Conservation (phyloP, 2,113 vertebrate species). For the Pangasianodon hypophthalmus region DNA sequence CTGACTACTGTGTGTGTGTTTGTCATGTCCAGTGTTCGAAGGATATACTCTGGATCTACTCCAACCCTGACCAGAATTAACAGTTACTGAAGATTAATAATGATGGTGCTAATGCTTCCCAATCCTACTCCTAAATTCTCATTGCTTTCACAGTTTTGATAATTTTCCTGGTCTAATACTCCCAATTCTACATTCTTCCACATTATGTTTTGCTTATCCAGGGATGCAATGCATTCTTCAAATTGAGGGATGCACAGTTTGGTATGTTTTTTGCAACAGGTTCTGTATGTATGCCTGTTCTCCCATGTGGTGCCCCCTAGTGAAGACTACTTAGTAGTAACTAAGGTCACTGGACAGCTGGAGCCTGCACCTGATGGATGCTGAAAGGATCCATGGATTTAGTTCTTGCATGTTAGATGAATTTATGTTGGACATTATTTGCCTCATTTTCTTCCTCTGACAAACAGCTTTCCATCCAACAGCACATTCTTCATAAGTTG, state of each 20-base stretch:
- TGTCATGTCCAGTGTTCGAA: not conserved
- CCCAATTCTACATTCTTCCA: not conserved
- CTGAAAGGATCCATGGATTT: constrained; percentile 12
- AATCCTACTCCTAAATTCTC: not conserved
- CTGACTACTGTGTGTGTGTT: not conserved
- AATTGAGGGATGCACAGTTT: not conserved
- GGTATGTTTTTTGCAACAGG: not conserved
- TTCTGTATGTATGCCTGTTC: not conserved
- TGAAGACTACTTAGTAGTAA: constrained; percentile 25
- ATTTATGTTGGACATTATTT: constrained; percentile 51
- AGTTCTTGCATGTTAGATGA: constrained; percentile 40
- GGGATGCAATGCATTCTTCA: not conserved
- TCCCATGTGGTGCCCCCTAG: constrained; percentile 47
- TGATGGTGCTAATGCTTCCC: not conserved
- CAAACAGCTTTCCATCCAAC: constrained; percentile 57
- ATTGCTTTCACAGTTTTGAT: not conserved
- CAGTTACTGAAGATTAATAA: not conserved
- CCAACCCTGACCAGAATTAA: not conserved
- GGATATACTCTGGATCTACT: not conserved
- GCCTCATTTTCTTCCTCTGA: constrained; percentile 42
- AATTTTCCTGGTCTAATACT: not conserved
- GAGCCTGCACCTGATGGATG: constrained; percentile 33
- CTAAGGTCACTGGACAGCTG: constrained; percentile 24
- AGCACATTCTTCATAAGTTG: constrained; percentile 48
- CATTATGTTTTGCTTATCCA: not conserved